Conservation (phyloP, 2,888 invertebrate genomes). For the Biston betularia region DNA sequence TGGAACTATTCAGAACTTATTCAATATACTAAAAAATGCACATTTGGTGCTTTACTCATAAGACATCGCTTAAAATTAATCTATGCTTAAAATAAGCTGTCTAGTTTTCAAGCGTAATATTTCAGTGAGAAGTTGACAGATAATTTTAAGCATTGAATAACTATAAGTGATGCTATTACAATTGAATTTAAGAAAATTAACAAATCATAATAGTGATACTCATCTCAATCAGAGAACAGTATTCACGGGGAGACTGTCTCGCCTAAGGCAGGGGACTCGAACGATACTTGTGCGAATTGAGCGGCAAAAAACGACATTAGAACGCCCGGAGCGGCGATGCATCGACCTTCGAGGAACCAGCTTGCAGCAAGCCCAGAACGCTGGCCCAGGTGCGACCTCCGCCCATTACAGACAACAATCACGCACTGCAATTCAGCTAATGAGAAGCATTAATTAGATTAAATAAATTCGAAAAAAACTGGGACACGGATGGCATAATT, state of each 20-base stretch:
- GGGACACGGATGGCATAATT: conserved; percentile 21
- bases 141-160: too few species aligned
- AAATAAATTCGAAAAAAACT: conserved; percentile 21
- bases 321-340: conserved; percentile 61
- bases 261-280: conserved; percentile 46
- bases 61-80: too few species aligned
- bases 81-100: too few species aligned
- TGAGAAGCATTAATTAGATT: conserved; percentile 34
- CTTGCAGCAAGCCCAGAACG: conserved; percentile 16
- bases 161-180: too few species aligned
- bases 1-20: too few species aligned
- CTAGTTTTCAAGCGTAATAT: too few species aligned
- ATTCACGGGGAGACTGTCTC: conserved; percentile 43
- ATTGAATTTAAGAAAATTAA: conserved; percentile 6
- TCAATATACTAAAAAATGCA: too few species aligned
- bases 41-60: too few species aligned
- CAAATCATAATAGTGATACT: conserved; percentile 20
- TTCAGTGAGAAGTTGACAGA: too few species aligned
- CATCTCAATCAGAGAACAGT: conserved; percentile 35
- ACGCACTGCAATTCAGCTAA: conserved; percentile 24
- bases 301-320: conserved; percentile 68
- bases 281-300: conserved; percentile 43
- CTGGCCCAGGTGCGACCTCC: conserved; percentile 54
- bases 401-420: conserved; percentile 31
- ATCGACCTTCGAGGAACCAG: conserved; percentile 69